Evolutionary conservation across 2,113 vertebrate species (phyloP).

Genomic region (Blennius ocellaris): DNA sequence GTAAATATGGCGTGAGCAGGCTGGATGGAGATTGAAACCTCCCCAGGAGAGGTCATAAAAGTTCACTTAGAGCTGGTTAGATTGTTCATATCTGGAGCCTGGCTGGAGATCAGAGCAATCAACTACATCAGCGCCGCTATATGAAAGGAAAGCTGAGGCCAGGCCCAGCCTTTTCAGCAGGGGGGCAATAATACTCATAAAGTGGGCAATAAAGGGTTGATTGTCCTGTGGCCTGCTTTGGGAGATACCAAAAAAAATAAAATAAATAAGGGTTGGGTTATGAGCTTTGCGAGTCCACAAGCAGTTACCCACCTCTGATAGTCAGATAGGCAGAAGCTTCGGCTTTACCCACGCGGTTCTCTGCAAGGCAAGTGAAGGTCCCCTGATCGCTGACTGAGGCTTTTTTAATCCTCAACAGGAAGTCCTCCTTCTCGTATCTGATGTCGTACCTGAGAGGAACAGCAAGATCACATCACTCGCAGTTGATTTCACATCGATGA

Average conservation of each 20-base stretch:
- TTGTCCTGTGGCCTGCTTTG: constrained; percentile 64
- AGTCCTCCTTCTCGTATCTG: constrained; percentile 96
- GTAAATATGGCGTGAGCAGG: constrained; percentile 51
- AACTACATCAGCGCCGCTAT: constrained; percentile 51
- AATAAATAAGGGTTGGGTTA: constrained; percentile 51
- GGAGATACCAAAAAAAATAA: constrained; percentile 53
- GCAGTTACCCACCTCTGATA: constrained; percentile 91
- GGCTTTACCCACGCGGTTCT: constrained; percentile 95
- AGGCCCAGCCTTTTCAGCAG: constrained; percentile 53
- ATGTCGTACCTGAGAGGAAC: constrained; percentile 90
- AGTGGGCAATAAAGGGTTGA: constrained; percentile 71
- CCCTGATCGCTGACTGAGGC: constrained; percentile 90
- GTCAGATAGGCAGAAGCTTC: constrained; percentile 94
- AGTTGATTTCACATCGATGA: constrained; percentile 3
- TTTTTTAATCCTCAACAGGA: constrained; percentile 94
- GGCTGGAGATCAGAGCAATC: constrained; percentile 69
- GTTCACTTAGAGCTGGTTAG: constrained; percentile 61
- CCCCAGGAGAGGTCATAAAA: constrained; percentile 55
- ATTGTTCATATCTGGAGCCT: constrained; percentile 72
- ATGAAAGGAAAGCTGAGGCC: constrained; percentile 62
- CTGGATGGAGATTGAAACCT: constrained; percentile 45
- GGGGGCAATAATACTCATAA: constrained; percentile 71
- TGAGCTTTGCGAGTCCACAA: constrained; percentile 51
- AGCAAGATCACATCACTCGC: constrained; percentile 31
- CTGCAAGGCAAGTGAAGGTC: constrained; percentile 91